Evolutionary conservation across 2,113 vertebrate species (phyloP).

Genomic region (Tenebrosternarchus preto): DNA sequence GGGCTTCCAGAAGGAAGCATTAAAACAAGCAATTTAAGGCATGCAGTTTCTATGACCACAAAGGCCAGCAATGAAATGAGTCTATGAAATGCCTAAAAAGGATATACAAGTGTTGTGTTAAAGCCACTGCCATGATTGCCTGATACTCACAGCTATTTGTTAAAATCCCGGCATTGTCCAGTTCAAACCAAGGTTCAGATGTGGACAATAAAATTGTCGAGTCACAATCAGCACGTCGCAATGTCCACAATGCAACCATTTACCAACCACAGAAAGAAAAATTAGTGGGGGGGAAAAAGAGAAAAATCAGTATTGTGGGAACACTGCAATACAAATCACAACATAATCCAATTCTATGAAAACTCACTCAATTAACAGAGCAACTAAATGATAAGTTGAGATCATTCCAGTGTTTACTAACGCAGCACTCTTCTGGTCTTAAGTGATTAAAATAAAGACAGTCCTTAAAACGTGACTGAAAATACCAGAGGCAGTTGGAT

Average conservation of each 20-base stretch:
- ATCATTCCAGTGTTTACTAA: not conserved
- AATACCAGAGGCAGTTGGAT: not conserved
- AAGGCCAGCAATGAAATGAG: not conserved
- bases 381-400: not conserved
- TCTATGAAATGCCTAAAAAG: not conserved
- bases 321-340: not conserved
- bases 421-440: not conserved
- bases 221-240: constrained; percentile 33
- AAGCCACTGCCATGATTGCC: no score
- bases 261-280: constrained; percentile 8
- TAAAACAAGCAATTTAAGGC: not conserved
- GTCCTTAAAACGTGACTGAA: not conserved
- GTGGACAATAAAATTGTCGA: constrained; percentile 37
- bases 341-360: not conserved
- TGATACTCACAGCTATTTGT: constrained; percentile 93
- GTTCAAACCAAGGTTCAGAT: constrained; percentile 19
- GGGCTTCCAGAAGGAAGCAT: not conserved
- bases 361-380: not conserved
- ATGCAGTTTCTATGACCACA: not conserved
- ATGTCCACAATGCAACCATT: constrained; percentile 35
- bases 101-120: not conserved
- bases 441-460: not conserved
- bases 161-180: constrained; percentile 45
- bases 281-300: not conserved
- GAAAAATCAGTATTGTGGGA: not conserved